These are phyloP conservation scores for Callaeas wilsoni DNA, from an alignment of 2,113 vertebrate genomes.

Conservation along the genomic window DNA sequence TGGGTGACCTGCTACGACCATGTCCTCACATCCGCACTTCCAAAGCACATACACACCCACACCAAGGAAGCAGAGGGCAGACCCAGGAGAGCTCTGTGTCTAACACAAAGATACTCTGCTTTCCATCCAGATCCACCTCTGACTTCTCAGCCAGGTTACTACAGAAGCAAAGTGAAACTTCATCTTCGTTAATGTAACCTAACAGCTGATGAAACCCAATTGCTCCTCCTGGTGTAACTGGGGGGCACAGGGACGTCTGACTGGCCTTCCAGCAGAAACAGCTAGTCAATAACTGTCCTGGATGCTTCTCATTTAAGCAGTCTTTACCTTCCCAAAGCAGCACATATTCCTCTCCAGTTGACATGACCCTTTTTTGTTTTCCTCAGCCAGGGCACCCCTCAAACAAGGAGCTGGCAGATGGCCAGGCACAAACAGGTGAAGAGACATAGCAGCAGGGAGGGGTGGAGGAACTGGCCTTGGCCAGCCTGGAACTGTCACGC, in stretches of 20 bases:
- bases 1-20: background rate
- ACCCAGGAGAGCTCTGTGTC: background rate
- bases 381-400: background rate
- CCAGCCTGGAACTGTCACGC: background rate
- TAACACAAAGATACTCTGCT: background rate
- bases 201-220: accelerated
- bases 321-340: background rate
- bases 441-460: accelerated
- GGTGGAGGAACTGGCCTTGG: background rate
- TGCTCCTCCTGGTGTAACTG: accelerated
- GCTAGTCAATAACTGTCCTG: background rate
- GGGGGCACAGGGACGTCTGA: accelerated
- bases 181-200: background rate
- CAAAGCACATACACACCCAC: background rate
- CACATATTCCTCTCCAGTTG: background rate
- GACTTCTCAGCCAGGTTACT: background rate
- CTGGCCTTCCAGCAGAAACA: background rate
- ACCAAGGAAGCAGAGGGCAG: background rate
- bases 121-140: background rate
- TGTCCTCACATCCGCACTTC: background rate
- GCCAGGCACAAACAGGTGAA: background rate
- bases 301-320: conserved; percentile 32
- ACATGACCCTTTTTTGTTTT: background rate
- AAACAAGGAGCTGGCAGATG: background rate
- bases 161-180: background rate